phyloP scores from a whole-genome alignment of 1,140 invertebrate species.

The Mactra quadrangularis region DNA sequence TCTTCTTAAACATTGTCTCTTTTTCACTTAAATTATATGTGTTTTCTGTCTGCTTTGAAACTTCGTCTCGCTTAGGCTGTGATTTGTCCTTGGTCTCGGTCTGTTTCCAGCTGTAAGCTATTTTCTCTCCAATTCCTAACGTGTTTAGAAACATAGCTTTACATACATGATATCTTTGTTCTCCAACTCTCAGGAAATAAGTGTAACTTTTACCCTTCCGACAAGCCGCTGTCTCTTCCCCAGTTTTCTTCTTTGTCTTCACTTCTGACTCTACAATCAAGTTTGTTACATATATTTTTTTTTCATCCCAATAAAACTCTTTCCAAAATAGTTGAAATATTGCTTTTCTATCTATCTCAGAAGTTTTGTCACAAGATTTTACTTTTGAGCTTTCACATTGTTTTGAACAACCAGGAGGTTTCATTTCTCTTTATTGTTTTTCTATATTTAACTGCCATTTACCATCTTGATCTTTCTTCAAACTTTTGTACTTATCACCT shows the following conservation, averaged over 20 bases:
- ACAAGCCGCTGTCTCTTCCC: no score
- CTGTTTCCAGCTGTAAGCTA: background rate
- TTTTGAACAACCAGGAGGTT: background rate
- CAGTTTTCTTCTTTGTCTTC: background rate
- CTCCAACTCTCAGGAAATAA: background rate
- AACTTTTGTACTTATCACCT: background rate
- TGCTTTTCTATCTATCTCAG: background rate
- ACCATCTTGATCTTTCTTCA: background rate
- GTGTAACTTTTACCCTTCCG: background rate
- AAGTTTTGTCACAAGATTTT: background rate
- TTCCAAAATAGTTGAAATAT: background rate
- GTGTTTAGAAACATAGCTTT: conserved; percentile 3
- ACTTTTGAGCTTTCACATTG: background rate
- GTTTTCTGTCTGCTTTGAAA: no score
- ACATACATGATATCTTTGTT: background rate
- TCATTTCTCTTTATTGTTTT: background rate
- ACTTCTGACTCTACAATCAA: background rate
- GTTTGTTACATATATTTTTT: background rate
- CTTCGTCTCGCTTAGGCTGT: no score
- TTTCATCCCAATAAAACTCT: conserved; percentile 1
- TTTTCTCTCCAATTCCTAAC: background rate
- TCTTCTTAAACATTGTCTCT: no score
- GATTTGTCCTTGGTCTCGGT: no score
- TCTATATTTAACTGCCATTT: background rate
- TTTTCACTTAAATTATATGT: no score